These are phyloP conservation scores for Syrrhaptes paradoxus DNA, from an alignment of 2,113 vertebrate species.

Conservation along the genomic window DNA sequence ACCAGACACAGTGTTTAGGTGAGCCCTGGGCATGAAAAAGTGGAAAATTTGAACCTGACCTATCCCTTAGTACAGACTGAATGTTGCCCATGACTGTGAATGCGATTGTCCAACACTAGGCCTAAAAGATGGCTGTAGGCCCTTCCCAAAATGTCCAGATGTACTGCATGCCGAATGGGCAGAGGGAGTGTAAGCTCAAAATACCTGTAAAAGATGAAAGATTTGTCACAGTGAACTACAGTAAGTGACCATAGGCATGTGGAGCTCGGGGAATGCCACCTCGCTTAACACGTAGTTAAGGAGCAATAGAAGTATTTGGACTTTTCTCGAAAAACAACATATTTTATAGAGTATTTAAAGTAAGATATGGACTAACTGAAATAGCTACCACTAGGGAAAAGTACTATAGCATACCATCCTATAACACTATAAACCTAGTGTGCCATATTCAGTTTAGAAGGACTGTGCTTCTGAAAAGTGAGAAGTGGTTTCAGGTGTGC, in stretches of 20 bases:
- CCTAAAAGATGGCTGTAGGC: background rate
- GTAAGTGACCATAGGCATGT: background rate
- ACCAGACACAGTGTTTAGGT: background rate
- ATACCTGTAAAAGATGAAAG: background rate
- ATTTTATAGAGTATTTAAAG: background rate
- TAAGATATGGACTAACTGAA: background rate
- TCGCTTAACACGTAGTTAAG: background rate
- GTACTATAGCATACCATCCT: background rate
- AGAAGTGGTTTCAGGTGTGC: background rate
- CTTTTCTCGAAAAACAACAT: background rate
- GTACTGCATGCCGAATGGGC: background rate
- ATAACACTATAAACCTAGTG: background rate
- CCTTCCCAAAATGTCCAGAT: background rate
- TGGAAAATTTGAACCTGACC: background rate
- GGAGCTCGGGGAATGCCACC: background rate
- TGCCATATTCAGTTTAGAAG: background rate
- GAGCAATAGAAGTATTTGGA: background rate
- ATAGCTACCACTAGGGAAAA: background rate
- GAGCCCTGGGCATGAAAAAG: background rate
- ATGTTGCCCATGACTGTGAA: background rate
- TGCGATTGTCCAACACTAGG: background rate
- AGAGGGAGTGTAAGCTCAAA: background rate
- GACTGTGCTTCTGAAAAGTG: background rate
- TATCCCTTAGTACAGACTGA: background rate
- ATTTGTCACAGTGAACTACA: background rate